A percentile compares a stretch with the other conserved stretches of the same genome.
These are phyloP conservation scores for Aradophagus sp. DNA, from an alignment of 1,140 invertebrate genomes.

Conservation along the genomic window DNA sequence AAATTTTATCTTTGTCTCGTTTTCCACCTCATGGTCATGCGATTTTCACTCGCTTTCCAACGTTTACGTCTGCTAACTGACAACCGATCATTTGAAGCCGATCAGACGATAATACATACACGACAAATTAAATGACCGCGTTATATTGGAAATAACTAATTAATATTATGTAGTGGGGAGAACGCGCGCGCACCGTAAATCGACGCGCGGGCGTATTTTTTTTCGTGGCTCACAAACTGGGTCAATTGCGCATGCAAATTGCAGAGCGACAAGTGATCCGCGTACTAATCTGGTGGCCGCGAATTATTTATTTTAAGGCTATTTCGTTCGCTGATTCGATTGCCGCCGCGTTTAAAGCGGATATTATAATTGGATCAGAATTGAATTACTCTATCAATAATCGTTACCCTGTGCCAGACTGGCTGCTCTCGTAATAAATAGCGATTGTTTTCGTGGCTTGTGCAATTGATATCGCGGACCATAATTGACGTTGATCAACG, in stretches of 20 bases:
- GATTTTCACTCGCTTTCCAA: too few species aligned
- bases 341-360: slow-evolving; percentile 34
- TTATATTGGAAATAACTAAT: slow-evolving; percentile 54
- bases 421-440: slow-evolving; percentile 45
- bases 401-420: slow-evolving; percentile 9
- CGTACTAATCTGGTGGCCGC: slow-evolving; percentile 6
- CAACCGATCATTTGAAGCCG: slow-evolving; percentile 27
- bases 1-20: too few species aligned
- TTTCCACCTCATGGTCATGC: too few species aligned
- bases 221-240: slow-evolving; percentile 17
- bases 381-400: slow-evolving; percentile 44
- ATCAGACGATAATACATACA: slow-evolving; percentile 29
- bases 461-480: slow-evolving; percentile 16
- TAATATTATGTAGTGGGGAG: slow-evolving; percentile 34
- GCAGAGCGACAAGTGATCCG: slow-evolving; percentile 40
- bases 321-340: slow-evolving; percentile 23
- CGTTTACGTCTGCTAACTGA: slow-evolving; percentile 24
- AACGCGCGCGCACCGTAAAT: slow-evolving; percentile 28
- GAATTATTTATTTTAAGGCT: slow-evolving; percentile 50
- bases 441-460: slow-evolving; percentile 10
- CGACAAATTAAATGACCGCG: slow-evolving; percentile 38
- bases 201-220: slow-evolving; percentile 17
- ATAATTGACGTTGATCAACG: slow-evolving; percentile 27
- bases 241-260: slow-evolving; percentile 48
- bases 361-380: slow-evolving; percentile 51